A percentile compares a stretch with the other conserved stretches of the same genome.
phyloP scores from a whole-genome alignment of 2,888 invertebrate species.

The Diplazon laetatorius region DNA sequence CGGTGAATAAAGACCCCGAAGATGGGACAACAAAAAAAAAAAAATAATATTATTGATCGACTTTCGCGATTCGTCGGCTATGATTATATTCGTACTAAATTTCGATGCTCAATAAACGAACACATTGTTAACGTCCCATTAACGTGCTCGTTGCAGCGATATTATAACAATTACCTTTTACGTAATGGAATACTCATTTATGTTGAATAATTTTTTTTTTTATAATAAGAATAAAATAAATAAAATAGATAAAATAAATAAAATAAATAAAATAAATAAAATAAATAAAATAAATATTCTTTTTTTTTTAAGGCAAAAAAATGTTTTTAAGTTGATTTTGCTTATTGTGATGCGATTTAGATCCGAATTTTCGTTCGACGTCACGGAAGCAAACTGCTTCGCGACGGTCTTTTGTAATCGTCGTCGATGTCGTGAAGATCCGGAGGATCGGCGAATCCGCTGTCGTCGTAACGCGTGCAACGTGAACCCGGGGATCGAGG shows the following conservation, averaged over 20 bases:
- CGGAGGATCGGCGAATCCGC: constrained; percentile 88
- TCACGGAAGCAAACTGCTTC: constrained; percentile 80
- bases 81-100: constrained; percentile 14
- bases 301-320: too few species aligned
- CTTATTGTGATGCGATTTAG: constrained; percentile 30
- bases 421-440: constrained; percentile 88
- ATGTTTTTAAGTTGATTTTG: too few species aligned
- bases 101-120: neutral
- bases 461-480: constrained; percentile 88
- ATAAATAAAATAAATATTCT: too few species aligned
- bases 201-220: neutral
- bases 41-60: constrained; percentile 6
- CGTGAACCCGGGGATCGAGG: constrained; percentile 83
- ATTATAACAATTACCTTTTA: too few species aligned
- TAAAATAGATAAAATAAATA: too few species aligned
- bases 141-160: constrained; percentile 55
- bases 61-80: neutral
- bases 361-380: constrained; percentile 71
- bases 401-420: constrained; percentile 86
- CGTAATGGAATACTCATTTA: too few species aligned
- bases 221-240: too few species aligned
- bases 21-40: neutral
- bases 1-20: neutral
- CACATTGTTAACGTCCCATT: constrained; percentile 48
- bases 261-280: too few species aligned